phyloP scores from a whole-genome alignment of 1,140 invertebrate genomes.

The Bombus turneri region DNA sequence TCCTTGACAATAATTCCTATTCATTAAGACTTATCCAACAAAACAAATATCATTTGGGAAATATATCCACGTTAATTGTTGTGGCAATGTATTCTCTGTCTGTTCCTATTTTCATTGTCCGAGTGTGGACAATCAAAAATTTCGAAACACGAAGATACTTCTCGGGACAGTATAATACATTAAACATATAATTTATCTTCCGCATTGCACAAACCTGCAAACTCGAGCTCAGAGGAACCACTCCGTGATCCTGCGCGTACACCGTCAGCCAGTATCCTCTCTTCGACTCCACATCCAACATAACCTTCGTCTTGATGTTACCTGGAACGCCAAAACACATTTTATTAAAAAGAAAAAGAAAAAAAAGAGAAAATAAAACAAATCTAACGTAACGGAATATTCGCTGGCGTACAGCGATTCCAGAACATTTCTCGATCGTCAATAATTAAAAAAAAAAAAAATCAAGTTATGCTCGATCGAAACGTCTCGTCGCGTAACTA shows the following conservation, averaged over 20 bases:
- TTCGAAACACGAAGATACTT: neutral
- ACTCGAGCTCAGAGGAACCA: constrained; percentile 92
- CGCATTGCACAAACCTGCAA: constrained; percentile 84
- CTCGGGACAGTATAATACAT: neutral
- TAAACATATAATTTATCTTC: neutral
- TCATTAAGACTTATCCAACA: no score
- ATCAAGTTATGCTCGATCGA: no score
- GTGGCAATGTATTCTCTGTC: neutral
- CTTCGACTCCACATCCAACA: constrained; percentile 94
- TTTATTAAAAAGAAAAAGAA: neutral
- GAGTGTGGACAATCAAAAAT: neutral
- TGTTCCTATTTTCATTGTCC: no score
- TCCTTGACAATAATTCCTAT: neutral
- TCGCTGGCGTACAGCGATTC: no score
- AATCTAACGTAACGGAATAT: neutral
- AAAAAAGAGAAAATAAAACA: neutral
- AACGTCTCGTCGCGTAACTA: no score
- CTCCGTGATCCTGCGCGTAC: constrained; percentile 94
- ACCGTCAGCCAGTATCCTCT: constrained; percentile 96
- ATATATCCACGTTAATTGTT: neutral
- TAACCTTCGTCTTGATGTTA: constrained; percentile 90
- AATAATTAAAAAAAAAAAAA: no score
- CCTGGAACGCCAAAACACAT: constrained; percentile 85
- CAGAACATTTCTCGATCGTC: no score
- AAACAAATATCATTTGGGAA: no score